phyloP scores from a whole-genome alignment of 2,113 vertebrate genomes.

The Oryzias curvinotus region DNA sequence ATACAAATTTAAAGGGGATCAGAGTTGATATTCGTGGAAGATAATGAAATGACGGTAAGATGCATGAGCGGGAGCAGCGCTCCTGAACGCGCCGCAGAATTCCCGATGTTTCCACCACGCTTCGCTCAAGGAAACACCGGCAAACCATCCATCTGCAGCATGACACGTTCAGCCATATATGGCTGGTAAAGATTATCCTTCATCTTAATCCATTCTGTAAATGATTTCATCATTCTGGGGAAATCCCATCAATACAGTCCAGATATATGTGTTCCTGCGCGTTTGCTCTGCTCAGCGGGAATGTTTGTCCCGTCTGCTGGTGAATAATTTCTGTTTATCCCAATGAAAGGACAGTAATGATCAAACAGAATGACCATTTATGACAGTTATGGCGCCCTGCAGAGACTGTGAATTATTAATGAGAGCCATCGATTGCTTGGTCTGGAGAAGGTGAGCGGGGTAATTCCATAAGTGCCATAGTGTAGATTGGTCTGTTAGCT shows the following conservation, averaged over 20 bases:
- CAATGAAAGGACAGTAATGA: slow-evolving; percentile 71
- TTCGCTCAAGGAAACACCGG: slow-evolving; percentile 10
- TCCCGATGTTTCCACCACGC: slow-evolving; percentile 16
- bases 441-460: slow-evolving; percentile 54
- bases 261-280: slow-evolving; percentile 38
- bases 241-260: slow-evolving; percentile 45
- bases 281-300: slow-evolving; percentile 51
- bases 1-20: slow-evolving; percentile 45
- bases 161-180: slow-evolving; percentile 39
- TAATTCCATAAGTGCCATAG: slow-evolving; percentile 68
- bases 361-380: slow-evolving; percentile 75
- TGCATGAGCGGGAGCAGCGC: neutral
- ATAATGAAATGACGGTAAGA: slow-evolving; percentile 43
- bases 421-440: slow-evolving; percentile 60
- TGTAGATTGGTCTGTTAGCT: slow-evolving; percentile 57
- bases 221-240: slow-evolving; percentile 66
- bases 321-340: slow-evolving; percentile 75
- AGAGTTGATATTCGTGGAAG: slow-evolving; percentile 14
- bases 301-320: slow-evolving; percentile 65
- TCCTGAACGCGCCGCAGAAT: neutral
- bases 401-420: slow-evolving; percentile 70
- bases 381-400: slow-evolving; percentile 68
- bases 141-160: slow-evolving; percentile 7
- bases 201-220: slow-evolving; percentile 61
- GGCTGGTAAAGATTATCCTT: slow-evolving; percentile 58